Evolutionary conservation across 1,140 invertebrate genomes (phyloP).

Genomic region (Bombus picipes): DNA sequence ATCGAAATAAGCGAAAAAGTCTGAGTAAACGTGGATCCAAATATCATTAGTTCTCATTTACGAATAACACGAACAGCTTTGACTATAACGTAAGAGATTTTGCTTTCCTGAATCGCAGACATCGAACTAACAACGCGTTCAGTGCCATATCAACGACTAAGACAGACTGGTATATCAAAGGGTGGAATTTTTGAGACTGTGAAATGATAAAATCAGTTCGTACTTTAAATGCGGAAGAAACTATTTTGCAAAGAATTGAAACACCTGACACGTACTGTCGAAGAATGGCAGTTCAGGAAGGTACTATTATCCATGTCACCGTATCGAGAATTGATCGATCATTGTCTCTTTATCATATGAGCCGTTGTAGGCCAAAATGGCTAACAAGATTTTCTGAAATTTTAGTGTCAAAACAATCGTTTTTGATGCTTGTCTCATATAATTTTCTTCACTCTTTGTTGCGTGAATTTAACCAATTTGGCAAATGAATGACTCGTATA

Average conservation of each 20-base stretch:
- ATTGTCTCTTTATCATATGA: too few species aligned
- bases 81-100: background rate
- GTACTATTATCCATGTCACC: too few species aligned
- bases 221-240: background rate
- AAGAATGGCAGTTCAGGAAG: too few species aligned
- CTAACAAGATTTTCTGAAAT: too few species aligned
- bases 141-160: background rate
- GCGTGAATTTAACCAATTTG: too few species aligned
- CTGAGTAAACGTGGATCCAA: background rate
- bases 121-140: background rate
- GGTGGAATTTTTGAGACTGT: background rate
- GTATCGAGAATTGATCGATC: too few species aligned
- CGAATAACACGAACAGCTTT: too few species aligned
- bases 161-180: background rate
- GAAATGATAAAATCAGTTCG: background rate
- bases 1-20: background rate
- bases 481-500: background rate
- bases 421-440: too few species aligned
- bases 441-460: too few species aligned
- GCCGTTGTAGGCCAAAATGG: accelerated
- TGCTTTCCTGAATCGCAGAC: background rate
- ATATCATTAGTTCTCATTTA: background rate
- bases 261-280: too few species aligned
- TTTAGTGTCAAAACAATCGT: too few species aligned
- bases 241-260: too few species aligned